These are phyloP conservation scores for Rhineura floridana DNA, from an alignment of 2,113 vertebrate genomes.

Conservation along the genomic window DNA sequence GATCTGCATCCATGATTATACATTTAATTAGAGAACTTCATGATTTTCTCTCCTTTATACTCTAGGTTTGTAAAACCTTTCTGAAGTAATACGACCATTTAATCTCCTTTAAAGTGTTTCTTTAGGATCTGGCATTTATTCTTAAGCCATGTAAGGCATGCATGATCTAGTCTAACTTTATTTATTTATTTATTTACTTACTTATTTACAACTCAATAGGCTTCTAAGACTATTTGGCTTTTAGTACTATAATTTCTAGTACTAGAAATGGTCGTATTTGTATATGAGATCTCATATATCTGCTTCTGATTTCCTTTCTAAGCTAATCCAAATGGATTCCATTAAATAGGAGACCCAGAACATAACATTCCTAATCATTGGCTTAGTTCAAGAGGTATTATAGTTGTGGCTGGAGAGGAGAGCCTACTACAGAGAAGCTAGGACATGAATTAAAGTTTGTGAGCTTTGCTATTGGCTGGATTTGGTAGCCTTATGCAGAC, in stretches of 20 bases:
- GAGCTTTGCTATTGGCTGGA: too few relatives aligned
- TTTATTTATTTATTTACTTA: neutral
- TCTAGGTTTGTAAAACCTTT: slow-evolving; percentile 42
- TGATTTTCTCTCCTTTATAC: slow-evolving; percentile 52
- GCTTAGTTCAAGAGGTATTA: neutral
- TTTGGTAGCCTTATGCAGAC: too few relatives aligned
- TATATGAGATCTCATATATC: neutral
- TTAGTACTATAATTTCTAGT: neutral
- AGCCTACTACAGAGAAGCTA: too few relatives aligned
- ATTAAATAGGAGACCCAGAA: neutral
- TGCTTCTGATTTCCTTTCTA: slow-evolving; percentile 19
- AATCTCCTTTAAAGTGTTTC: neutral
- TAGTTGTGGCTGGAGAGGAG: neutral
- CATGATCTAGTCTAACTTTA: accelerated
- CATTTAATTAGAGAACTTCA: slow-evolving; percentile 76
- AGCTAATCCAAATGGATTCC: neutral
- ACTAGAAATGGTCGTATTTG: neutral
- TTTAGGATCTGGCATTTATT: slow-evolving; percentile 26
- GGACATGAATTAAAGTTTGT: too few relatives aligned
- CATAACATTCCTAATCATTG: neutral
- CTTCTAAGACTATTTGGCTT: too few relatives aligned
- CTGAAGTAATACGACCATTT: slow-evolving; percentile 32
- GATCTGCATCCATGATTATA: slow-evolving; percentile 77
- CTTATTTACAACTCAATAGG: too few relatives aligned
- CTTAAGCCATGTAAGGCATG: neutral